Percentiles rank a stretch among this genome's conserved stretches.
phyloP scores from a whole-genome alignment of 1,140 invertebrate species.

The Nomia melanderi region DNA sequence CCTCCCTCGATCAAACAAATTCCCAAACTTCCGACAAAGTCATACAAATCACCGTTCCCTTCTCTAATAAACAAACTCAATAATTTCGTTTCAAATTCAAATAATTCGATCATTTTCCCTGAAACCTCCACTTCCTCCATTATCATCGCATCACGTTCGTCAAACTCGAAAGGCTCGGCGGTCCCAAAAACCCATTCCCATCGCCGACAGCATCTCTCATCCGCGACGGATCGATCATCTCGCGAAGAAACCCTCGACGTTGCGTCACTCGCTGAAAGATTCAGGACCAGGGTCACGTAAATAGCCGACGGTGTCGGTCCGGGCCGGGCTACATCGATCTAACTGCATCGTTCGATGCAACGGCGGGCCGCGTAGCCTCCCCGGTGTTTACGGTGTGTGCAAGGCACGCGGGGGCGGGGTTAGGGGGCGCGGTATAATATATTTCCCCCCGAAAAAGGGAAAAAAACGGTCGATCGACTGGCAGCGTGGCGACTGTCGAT shows the following conservation, averaged over 20 bases:
- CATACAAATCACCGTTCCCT: too few species aligned
- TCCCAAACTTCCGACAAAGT: too few species aligned
- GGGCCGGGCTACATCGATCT: constrained; percentile 34
- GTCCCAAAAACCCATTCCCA: too few species aligned
- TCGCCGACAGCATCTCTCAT: too few species aligned
- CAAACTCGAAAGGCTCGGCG: too few species aligned
- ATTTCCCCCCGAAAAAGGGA: not conserved
- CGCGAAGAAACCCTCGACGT: constrained; percentile 20
- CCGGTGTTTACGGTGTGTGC: not conserved
- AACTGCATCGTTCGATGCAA: constrained; percentile 41
- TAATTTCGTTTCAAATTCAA: too few species aligned
- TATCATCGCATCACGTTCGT: too few species aligned
- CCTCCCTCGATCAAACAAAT: too few species aligned
- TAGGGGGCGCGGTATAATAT: not conserved
- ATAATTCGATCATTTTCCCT: too few species aligned
- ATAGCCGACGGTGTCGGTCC: constrained; percentile 14
- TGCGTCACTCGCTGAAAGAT: constrained; percentile 46
- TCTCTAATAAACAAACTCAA: too few species aligned
- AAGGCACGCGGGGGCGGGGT: not conserved
- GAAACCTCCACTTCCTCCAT: too few species aligned
- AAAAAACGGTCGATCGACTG: not conserved
- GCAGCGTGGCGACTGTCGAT: not conserved
- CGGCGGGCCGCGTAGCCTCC: not conserved
- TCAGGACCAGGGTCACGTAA: constrained; percentile 35
- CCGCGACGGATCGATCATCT: constrained; percentile 25